Base-by-base conservation (phyloP, 2,888 invertebrate genomes). In the Stenichneumon culpator region DNA sequence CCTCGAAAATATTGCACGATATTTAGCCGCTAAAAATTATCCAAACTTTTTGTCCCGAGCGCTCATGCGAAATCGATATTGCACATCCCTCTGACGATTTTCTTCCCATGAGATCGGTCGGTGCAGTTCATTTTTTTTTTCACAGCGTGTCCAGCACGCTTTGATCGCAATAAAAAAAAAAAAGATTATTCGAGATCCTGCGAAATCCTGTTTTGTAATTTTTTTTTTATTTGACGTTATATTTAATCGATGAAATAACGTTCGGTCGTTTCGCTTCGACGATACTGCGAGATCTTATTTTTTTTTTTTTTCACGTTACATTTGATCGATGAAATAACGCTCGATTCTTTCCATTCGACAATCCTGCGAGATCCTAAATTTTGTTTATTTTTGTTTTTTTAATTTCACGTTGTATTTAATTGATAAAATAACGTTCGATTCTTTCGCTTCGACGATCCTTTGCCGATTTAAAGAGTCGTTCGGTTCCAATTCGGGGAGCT, bases 71-170 rank as follows among this genome's bases (percentile, higher is more conserved):
- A 25, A 22, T 22, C 22, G 25, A 25, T 25, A 57, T 57, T 57
- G 14, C 69, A 44, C 14, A 47, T 44, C 68, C 14, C 19, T 68
- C 22, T 22, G 14, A 16, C 14, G 7, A 39, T n/a, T 47, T 47
- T 28, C 16, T 69, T 32, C 47, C 47, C 7, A 28, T 47, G n/a
- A 47, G 19, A 25, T 69, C 74, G 32, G 60, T 69, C 7, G n/a
- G 28, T 60, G 28, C 28, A 19, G 44, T 22, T 47, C 52, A 65
- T 22, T 60, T 50, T 14, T 44, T 11, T 19, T 47, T 22, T 19
- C 36, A 32, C 36, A 70, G n/a, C 77, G 60, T 28, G 65, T 63
- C 70, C 72, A 60, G 74, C 47, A 65, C 52, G 63, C 72, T 52
- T 28, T 14, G 25, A 25, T 22, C 22, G 25, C 4, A 28, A n/a